Percentiles rank a stretch among this genome's conserved stretches.
These are phyloP conservation scores for Drosophila sp. DNA, from an alignment of 1,140 invertebrate genomes.

Conservation along the genomic window DNA sequence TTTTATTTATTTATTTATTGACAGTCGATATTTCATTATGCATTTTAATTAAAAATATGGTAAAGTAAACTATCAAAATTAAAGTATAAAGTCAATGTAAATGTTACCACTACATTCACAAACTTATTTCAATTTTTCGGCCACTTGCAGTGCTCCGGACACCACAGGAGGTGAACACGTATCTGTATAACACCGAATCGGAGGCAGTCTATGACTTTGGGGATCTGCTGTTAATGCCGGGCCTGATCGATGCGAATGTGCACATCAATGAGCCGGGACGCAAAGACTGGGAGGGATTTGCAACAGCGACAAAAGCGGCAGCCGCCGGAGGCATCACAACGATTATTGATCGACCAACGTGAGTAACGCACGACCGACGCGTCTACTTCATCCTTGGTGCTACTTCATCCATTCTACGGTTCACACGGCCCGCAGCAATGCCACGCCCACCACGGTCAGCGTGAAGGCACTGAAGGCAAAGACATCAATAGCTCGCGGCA, in stretches of 20 bases:
- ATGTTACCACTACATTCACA: no score
- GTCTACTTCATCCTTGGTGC: background rate
- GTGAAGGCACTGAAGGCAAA: constrained; percentile 87
- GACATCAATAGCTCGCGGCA: constrained; percentile 86
- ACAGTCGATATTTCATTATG: no score
- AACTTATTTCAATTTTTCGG: no score
- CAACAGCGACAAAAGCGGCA: constrained; percentile 89
- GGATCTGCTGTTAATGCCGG: constrained; percentile 89
- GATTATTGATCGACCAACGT: constrained; percentile 91
- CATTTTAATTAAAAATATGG: no score
- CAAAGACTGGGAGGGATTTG: constrained; percentile 90
- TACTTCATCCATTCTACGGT: constrained; percentile 35
- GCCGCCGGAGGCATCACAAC: constrained; percentile 90
- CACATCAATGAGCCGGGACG: constrained; percentile 94
- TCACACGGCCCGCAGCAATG: constrained; percentile 86
- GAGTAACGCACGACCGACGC: constrained; percentile 41
- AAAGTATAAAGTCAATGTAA: no score
- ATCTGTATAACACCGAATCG: constrained; percentile 78
- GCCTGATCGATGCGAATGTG: constrained; percentile 94
- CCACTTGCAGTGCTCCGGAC: constrained; percentile 54
- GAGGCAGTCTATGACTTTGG: constrained; percentile 87
- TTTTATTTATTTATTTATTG: no score
- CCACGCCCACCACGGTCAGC: constrained; percentile 89
- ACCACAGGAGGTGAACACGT: constrained; percentile 76
- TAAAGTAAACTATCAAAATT: no score